A percentile compares a stretch with the other conserved stretches of the same genome.
These are phyloP conservation scores for Vidua macroura DNA, from an alignment of 2,113 vertebrate species.

Conservation along the genomic window DNA sequence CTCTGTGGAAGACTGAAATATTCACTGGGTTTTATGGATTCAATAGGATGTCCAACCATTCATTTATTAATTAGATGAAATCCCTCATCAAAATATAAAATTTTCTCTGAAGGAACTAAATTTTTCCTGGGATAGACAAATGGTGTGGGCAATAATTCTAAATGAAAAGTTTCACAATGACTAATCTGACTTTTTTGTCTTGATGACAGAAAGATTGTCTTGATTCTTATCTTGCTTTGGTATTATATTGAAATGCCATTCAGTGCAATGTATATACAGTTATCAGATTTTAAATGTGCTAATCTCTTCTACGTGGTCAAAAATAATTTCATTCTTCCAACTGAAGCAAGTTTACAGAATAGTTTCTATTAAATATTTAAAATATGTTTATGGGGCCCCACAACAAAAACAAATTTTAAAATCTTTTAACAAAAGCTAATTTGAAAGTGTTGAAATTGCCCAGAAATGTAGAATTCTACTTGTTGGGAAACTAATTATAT, in stretches of 20 bases:
- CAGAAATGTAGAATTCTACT: background rate
- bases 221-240: background rate
- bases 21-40: background rate
- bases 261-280: background rate
- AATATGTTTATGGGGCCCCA: too few species aligned
- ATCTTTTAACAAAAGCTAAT: background rate
- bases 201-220: background rate
- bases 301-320: background rate
- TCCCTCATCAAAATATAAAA: background rate
- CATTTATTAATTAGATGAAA: background rate
- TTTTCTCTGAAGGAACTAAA: background rate
- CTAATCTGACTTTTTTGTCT: background rate
- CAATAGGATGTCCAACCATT: background rate
- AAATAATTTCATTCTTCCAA: background rate
- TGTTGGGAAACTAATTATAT: background rate
- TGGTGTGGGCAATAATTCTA: background rate
- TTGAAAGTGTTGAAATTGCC: background rate
- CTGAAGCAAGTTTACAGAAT: background rate
- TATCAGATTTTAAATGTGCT: background rate
- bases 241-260: background rate
- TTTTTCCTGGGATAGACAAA: background rate
- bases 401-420: background rate
- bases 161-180: background rate
- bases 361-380: background rate
- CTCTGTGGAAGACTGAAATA: background rate